These are phyloP conservation scores for Napeogenes sylphis DNA, from an alignment of 2,888 invertebrate genomes.

Conservation along the genomic window DNA sequence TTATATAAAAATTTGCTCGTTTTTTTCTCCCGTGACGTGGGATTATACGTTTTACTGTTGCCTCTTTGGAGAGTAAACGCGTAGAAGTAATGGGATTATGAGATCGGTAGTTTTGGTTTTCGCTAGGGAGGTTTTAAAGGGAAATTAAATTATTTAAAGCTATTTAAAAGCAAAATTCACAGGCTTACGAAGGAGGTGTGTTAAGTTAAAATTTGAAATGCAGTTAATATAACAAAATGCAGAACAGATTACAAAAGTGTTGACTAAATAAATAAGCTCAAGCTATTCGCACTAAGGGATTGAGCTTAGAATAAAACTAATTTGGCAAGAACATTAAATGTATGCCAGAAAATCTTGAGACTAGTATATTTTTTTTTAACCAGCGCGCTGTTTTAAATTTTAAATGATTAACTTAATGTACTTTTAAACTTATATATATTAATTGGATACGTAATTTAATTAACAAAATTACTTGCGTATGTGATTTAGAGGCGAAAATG, in stretches of 20 bases:
- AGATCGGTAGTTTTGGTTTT: constrained; percentile 58
- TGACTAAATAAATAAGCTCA: too few species aligned
- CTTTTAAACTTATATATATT: too few species aligned
- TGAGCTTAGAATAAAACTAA: too few species aligned
- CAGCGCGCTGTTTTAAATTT: too few species aligned
- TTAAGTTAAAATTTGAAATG: constrained; percentile 18
- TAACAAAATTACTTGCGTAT: too few species aligned
- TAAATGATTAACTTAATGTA: too few species aligned
- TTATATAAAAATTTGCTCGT: constrained; percentile 71
- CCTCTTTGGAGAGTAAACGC: constrained; percentile 70
- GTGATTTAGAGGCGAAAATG: too few species aligned
- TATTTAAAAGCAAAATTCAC: constrained; percentile 43
- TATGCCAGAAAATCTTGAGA: too few species aligned
- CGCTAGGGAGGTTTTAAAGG: constrained; percentile 46
- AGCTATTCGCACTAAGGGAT: too few species aligned
- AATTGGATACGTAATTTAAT: too few species aligned
- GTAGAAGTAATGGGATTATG: constrained; percentile 70
- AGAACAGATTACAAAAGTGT: neutral
- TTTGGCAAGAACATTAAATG: too few species aligned
- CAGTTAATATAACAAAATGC: neutral
- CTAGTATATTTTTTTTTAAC: too few species aligned
- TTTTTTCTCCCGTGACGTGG: constrained; percentile 53
- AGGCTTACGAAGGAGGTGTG: constrained; percentile 31
- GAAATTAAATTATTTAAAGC: constrained; percentile 54
- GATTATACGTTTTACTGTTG: constrained; percentile 68